Percentiles rank a stretch among this genome's conserved stretches.
These are phyloP conservation scores for Brachirus orientalis DNA, from an alignment of 2,113 vertebrate species.

Conservation along the genomic window DNA sequence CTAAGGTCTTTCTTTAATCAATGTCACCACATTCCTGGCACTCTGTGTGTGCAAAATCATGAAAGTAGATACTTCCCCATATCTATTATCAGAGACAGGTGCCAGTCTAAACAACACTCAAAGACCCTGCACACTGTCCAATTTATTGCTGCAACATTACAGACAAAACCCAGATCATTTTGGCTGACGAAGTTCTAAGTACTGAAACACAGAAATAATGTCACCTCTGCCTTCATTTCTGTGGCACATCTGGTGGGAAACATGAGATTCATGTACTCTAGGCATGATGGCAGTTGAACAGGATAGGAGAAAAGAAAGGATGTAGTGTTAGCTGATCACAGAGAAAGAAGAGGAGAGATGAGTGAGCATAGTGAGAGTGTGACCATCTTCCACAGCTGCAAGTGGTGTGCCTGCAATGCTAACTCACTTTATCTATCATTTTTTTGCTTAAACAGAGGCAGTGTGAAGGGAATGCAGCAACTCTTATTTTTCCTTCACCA, in stretches of 20 bases:
- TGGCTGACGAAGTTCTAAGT: too few relatives aligned
- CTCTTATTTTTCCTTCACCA: constrained; percentile 15
- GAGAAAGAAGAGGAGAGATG: constrained; percentile 28
- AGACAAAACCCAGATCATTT: too few relatives aligned
- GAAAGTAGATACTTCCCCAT: too few relatives aligned
- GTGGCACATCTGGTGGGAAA: constrained; percentile 3
- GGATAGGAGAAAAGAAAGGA: constrained; percentile 48
- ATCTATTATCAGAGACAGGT: too few relatives aligned
- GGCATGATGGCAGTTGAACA: constrained; percentile 5
- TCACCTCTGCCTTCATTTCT: constrained; percentile 3
- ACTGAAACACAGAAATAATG: neutral
- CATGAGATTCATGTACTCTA: constrained; percentile 2
- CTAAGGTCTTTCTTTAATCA: neutral
- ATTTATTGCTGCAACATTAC: too few relatives aligned
- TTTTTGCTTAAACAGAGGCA: constrained; percentile 44
- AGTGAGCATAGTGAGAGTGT: constrained; percentile 41
- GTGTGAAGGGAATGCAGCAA: constrained; percentile 9
- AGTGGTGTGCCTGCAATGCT: constrained; percentile 75
- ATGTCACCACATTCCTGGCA: neutral
- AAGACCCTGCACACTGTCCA: too few relatives aligned
- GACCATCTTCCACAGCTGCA: constrained; percentile 68
- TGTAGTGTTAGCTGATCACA: constrained; percentile 45
- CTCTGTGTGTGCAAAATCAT: too few relatives aligned
- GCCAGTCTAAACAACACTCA: too few relatives aligned
- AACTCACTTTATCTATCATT: constrained; percentile 64